These are phyloP conservation scores for Amiota mariae DNA, from an alignment of 2,888 invertebrate genomes.

Conservation along the genomic window DNA sequence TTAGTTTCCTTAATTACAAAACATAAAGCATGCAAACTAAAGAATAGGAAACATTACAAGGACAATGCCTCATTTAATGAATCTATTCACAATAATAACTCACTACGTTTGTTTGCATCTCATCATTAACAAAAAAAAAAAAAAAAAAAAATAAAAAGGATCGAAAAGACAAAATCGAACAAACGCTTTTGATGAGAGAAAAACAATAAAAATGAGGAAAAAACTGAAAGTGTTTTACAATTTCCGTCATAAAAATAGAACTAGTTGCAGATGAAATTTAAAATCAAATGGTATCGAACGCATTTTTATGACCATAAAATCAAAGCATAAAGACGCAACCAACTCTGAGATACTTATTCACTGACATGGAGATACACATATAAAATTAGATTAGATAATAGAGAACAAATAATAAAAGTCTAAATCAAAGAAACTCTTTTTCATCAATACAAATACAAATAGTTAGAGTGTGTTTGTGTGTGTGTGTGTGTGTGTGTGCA, in stretches of 20 bases:
- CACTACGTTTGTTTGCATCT: too few relatives aligned
- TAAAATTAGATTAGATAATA: too few relatives aligned
- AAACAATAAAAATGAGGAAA: conserved; percentile 7
- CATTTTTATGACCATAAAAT: too few relatives aligned
- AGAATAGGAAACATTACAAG: conserved; percentile 44
- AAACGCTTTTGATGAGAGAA: background rate
- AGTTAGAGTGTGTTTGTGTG: too few relatives aligned
- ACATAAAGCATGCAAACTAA: conserved; percentile 48
- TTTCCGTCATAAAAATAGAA: conserved; percentile 46
- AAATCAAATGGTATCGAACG: too few relatives aligned
- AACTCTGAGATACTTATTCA: too few relatives aligned
- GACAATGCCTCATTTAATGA: conserved; percentile 62
- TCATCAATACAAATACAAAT: too few relatives aligned
- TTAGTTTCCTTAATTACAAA: conserved; percentile 59
- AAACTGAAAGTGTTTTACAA: conserved; percentile 51
- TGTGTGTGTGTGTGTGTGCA: background rate
- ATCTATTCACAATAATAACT: conserved; percentile 41
- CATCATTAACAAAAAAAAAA: conserved; percentile 30
- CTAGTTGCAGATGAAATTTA: too few relatives aligned
- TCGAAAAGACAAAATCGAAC: background rate
- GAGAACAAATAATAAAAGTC: too few relatives aligned
- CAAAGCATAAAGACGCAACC: too few relatives aligned
- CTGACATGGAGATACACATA: too few relatives aligned
- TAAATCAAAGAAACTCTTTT: too few relatives aligned
- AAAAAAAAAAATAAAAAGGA: conserved; percentile 35